These are phyloP conservation scores for Lochmaea capreae DNA, from an alignment of 2,888 invertebrate genomes.

Conservation along the genomic window DNA sequence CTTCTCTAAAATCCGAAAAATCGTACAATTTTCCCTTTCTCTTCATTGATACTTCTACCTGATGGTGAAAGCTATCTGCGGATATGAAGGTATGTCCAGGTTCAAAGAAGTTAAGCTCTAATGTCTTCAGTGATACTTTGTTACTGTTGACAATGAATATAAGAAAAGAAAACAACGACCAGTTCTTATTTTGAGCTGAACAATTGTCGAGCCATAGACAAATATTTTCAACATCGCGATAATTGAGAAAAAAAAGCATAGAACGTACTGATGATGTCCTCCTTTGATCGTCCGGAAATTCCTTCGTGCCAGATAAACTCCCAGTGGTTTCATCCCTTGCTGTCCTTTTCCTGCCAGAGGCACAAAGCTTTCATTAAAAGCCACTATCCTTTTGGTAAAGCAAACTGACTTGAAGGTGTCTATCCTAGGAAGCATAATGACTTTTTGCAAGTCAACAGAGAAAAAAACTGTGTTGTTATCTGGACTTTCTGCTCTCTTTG, in stretches of 20 bases:
- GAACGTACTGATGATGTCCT: too few relatives aligned
- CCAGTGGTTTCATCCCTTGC: too few relatives aligned
- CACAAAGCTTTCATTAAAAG: too few relatives aligned
- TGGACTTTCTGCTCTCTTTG: background rate
- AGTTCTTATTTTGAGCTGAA: background rate
- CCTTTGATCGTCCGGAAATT: too few relatives aligned
- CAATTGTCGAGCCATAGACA: background rate
- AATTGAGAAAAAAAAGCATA: too few relatives aligned
- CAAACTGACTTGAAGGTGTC: too few relatives aligned
- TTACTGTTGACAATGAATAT: background rate
- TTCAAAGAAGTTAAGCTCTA: constrained; percentile 31
- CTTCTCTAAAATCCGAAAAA: constrained; percentile 30
- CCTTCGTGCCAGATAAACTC: too few relatives aligned
- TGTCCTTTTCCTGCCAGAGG: too few relatives aligned
- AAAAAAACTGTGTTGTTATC: background rate
- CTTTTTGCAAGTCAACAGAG: background rate
- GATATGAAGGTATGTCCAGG: constrained; percentile 38
- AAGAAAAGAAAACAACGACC: background rate
- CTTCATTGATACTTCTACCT: constrained; percentile 36
- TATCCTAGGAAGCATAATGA: background rate
- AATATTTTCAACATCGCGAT: too few relatives aligned
- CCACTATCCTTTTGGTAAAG: too few relatives aligned
- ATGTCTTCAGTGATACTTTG: background rate
- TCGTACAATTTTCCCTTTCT: constrained; percentile 32
- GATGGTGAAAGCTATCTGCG: constrained; percentile 36